A percentile compares a stretch with the other conserved stretches of the same genome.
Evolutionary conservation across 2,797 vertebrate genomes (phyloP).

Genomic region (Bucorvus abyssinicus): DNA sequence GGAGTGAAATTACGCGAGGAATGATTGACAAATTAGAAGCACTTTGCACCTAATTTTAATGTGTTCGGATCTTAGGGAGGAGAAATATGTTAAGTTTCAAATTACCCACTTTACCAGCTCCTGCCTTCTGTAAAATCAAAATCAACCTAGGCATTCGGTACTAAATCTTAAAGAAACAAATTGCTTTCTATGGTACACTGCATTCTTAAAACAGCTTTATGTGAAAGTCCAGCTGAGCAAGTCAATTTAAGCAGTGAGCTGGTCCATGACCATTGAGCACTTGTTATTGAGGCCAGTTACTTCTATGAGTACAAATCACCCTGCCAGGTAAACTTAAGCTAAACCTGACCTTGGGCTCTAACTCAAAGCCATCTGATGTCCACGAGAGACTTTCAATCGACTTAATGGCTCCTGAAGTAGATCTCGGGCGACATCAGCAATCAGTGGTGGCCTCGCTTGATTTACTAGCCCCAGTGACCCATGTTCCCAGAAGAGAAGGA

Average conservation of each 20-base stretch:
- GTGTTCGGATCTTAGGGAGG: conserved; percentile 62
- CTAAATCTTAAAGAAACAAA: conserved; percentile 79
- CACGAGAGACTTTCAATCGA: not conserved
- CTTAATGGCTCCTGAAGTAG: not conserved
- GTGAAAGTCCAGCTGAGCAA: conserved; percentile 74
- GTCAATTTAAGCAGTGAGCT: conserved; percentile 72
- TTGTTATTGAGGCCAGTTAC: not conserved
- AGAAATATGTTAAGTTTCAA: conserved; percentile 75
- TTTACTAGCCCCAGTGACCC: not conserved
- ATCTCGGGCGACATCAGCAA: not conserved
- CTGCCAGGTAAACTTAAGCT: not conserved
- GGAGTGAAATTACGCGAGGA: conserved; percentile 64
- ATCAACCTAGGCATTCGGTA: conserved; percentile 67
- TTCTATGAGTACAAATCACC: not conserved
- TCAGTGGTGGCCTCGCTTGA: not conserved
- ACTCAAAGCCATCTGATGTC: not conserved
- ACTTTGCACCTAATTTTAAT: conserved; percentile 78
- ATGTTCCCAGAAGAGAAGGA: not conserved
- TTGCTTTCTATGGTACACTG: conserved; percentile 75
- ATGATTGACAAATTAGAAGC: conserved; percentile 80
- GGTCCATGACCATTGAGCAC: conserved; percentile 50
- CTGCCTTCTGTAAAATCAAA: conserved; percentile 75
- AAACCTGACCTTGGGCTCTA: not conserved
- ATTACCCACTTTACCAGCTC: conserved; percentile 71
- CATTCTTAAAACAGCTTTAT: conserved; percentile 74